phyloP scores from a whole-genome alignment of 2,797 vertebrate species.

The Rhabdomys pumilio region DNA sequence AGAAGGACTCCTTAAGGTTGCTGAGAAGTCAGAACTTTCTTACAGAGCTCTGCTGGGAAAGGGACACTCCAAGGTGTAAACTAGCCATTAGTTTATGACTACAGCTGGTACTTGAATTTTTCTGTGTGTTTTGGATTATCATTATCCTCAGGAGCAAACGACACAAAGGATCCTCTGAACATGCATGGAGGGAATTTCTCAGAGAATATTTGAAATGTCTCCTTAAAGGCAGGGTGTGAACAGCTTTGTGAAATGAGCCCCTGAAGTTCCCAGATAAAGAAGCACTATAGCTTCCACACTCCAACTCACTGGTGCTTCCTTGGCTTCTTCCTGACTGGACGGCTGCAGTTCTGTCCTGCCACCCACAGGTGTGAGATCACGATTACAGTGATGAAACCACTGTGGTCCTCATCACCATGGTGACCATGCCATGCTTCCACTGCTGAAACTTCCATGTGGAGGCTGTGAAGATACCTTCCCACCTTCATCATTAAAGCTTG shows the following conservation, averaged over 20 bases:
- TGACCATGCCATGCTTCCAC: neutral
- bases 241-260: neutral
- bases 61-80: neutral
- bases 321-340: neutral
- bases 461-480: neutral
- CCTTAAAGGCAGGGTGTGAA: neutral
- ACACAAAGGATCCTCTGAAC: slow-evolving; percentile 42
- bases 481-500: neutral
- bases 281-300: neutral
- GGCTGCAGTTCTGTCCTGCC: neutral
- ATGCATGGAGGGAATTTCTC: slow-evolving; percentile 1
- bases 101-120: neutral
- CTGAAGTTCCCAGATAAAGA: no score
- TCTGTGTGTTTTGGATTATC: neutral
- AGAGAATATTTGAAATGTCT: neutral
- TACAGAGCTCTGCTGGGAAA: slow-evolving; percentile 13
- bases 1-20: neutral
- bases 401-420: neutral
- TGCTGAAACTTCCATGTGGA: neutral
- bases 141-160: neutral
- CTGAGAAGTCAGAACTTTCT: slow-evolving; percentile 27
- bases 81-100: neutral
- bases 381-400: neutral
- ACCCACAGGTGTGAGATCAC: neutral
- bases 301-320: neutral